Base-by-base conservation (phyloP, 2,888 invertebrate genomes). In the Eulithis testata region DNA sequence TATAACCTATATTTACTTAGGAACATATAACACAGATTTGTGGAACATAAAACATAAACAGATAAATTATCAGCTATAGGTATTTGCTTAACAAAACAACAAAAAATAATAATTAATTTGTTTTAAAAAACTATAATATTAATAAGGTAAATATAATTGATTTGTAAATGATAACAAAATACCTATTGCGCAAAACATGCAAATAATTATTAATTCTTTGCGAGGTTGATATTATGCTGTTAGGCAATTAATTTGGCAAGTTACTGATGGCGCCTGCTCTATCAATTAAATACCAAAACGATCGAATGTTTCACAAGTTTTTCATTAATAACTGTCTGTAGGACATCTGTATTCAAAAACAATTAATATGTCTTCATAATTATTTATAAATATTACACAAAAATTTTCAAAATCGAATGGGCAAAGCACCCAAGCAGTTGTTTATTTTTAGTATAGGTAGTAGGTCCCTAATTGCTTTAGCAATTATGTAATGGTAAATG, bases 231-330 rank as follows among this genome's bases (percentile, higher is more conserved):
- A 45, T n/a, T 12, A 45, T 47, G 47, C 9, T 43, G 40, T 57
- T 60, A 56, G 11, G 52, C 31, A 61, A 65, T 57, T 52, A 49
- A 65, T 61, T 61, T 61, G 31, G 37, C 52, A 61, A 59, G 54
- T 60, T 37, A 47, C 49, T 36, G 31, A 27, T 60, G 64, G 55
- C 53, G 58, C 49, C 54, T 55, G 60, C 51, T 50, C 37, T 57
- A 58, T 50, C 65, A 14, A 31, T 45, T 56, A 45, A 12, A 45
- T 55, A 61, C 37, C 37, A 49, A 31, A 52, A 31, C 40, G 31
- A 44, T 52, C 2, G 1, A 7, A 40, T 40, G 43, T 60, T 51
- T 40, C 59, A 51, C 11, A 51, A 58, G 47, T 49, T 14, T 37
- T 44, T 11, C 5, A 44, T 37, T 49, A 56, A 47, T 14, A 57